Evolutionary conservation across 1,140 invertebrate species (phyloP), one percentile per base, ranked within the genome.

Genomic region (Apis dorsata): DNA sequence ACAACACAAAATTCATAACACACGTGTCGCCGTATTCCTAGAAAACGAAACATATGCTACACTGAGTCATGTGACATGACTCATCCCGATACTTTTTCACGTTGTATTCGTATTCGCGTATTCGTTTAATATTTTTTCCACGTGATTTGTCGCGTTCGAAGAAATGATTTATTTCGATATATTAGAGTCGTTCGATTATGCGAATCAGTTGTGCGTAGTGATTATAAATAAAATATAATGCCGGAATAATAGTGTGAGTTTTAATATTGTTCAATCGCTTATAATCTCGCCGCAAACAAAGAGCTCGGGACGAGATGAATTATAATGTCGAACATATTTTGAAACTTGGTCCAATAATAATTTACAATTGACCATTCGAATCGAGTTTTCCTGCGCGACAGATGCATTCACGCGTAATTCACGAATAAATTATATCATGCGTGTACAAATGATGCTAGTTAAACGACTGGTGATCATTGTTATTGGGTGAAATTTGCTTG

Each of bases 181-280:
- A 24, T 5, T 5, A 13, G 28, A 12, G n/a, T 57, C n/a, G 13
- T 49, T 19, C 11, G 8, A 15, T 28, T 44, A 28, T 19, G 11
- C 51, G 15, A 19, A 34, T 11, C 49, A 51, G 0, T 19, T 13
- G 12, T 13, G 28, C 15, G 62, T 63, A 5, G 12, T n/a, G 2
- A 28, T 24, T 24, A 24, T 17, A 15, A 12, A 24, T 53, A n/a
- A 70, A 74, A 7, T 19, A 5, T 12, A 1, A 34, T 17, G 19
- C 17, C 53, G 17, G 49, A 73, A 80, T 73, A 81, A 76, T 77
- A 73, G 44, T 24, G 19, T 44, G 34, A 44, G 19, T 69, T 76
- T 76, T 81, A 81, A 77, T 81, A 65, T 77, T 59, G 51, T 80
- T 63, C 19, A 44, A 77, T 13, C 73, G 65, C 55, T 69, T 17